phyloP scores from a whole-genome alignment of 1,140 invertebrate species.

The Vollenhovia emeryi region DNA sequence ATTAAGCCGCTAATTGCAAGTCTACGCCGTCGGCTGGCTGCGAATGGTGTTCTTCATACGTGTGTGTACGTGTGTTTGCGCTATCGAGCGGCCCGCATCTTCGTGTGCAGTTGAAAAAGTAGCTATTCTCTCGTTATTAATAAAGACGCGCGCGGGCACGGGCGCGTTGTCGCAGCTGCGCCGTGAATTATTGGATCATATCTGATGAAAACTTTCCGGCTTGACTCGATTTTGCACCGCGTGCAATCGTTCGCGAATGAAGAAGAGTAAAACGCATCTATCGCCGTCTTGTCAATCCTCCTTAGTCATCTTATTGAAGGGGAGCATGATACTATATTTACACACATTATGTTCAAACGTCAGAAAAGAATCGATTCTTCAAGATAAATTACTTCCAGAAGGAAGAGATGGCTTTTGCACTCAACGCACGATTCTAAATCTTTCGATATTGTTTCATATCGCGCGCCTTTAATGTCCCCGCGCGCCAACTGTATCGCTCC shows the following conservation, averaged over 20 bases:
- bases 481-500: not conserved
- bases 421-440: not conserved
- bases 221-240: constrained; percentile 34
- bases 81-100: constrained; percentile 1
- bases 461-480: not conserved
- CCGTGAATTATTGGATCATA: constrained; percentile 46
- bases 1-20: constrained; percentile 81
- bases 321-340: not conserved
- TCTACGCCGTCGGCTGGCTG: constrained; percentile 12
- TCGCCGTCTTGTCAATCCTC: not conserved
- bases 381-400: not conserved
- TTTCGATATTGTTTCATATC: not conserved
- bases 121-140: constrained; percentile 40
- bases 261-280: constrained; percentile 3
- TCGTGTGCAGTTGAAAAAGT: constrained; percentile 51
- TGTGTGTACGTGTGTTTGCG: not conserved
- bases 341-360: not conserved
- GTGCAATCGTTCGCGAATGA: not conserved
- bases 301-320: not conserved
- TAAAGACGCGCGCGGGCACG: constrained; percentile 10
- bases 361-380: not conserved
- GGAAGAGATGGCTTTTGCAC: not conserved
- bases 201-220: constrained; percentile 52
- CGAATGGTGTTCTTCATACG: constrained; percentile 35
- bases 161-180: constrained; percentile 54